These are phyloP conservation scores for Lates calcarifer DNA, from an alignment of 2,113 vertebrate genomes.

Conservation along the genomic window DNA sequence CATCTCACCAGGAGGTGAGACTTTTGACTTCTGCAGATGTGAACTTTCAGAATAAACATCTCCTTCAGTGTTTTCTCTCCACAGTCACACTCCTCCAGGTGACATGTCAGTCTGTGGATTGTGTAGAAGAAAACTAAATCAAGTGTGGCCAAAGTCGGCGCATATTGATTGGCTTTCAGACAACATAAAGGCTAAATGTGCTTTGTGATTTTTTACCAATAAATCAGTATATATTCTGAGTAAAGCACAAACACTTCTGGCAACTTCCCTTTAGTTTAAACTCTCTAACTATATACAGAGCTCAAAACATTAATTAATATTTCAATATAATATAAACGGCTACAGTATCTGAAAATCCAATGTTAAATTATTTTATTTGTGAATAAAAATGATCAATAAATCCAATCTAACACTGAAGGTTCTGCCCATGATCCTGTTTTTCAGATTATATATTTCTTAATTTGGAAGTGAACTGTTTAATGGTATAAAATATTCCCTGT, in stretches of 20 bases:
- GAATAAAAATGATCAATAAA: not conserved
- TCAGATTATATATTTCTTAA: not conserved
- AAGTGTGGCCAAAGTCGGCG: not conserved
- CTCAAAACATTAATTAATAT: not conserved
- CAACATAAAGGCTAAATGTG: not conserved
- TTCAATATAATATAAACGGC: not conserved
- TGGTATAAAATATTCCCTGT: not conserved
- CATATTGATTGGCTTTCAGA: not conserved
- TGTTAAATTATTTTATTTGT: not conserved
- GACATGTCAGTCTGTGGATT: not conserved
- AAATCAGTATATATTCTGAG: not conserved
- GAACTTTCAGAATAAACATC: not conserved
- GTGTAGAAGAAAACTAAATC: no score
- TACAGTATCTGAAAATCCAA: not conserved
- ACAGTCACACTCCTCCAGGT: no score
- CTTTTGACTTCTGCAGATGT: no score
- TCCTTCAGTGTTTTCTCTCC: not conserved
- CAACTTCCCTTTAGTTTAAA: not conserved
- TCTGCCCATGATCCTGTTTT: not conserved
- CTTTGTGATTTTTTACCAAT: not conserved
- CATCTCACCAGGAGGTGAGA: not conserved
- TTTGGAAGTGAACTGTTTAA: not conserved
- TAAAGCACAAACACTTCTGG: not conserved
- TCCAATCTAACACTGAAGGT: not conserved
- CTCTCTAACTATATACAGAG: not conserved